A percentile compares a stretch with the other conserved stretches of the same genome.
phyloP scores from a whole-genome alignment of 2,113 vertebrate genomes.

The Antigone vipio region DNA sequence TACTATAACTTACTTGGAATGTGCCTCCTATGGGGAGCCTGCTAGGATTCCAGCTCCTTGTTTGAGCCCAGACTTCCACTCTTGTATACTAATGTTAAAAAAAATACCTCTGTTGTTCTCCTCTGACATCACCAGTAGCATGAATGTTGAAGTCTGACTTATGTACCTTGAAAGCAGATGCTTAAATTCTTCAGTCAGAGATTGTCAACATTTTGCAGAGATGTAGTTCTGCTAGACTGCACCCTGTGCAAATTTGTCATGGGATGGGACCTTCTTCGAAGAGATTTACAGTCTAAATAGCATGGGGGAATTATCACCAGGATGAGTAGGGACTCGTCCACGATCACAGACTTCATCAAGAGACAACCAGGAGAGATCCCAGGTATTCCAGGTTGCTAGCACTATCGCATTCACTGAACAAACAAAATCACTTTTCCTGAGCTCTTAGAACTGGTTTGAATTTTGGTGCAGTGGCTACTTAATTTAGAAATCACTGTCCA shows the following conservation, averaged over 20 bases:
- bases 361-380: not conserved
- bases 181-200: not conserved
- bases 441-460: not conserved
- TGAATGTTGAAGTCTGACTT: not conserved
- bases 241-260: not conserved
- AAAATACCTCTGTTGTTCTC: not conserved
- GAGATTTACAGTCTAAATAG: not conserved
- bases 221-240: not conserved
- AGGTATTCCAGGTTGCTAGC: not conserved
- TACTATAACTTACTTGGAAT: not conserved
- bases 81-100: not conserved
- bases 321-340: accelerated
- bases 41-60: not conserved
- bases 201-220: not conserved
- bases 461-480: not conserved
- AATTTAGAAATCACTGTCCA: not conserved
- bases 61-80: not conserved
- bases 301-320: not conserved
- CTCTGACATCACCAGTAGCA: not conserved
- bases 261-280: not conserved
- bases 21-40: not conserved
- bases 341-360: not conserved
- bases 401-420: not conserved
- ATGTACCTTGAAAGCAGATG: not conserved
- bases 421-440: not conserved